Evolutionary conservation across 2,797 vertebrate genomes (phyloP).

Genomic region (Balearica regulorum): DNA sequence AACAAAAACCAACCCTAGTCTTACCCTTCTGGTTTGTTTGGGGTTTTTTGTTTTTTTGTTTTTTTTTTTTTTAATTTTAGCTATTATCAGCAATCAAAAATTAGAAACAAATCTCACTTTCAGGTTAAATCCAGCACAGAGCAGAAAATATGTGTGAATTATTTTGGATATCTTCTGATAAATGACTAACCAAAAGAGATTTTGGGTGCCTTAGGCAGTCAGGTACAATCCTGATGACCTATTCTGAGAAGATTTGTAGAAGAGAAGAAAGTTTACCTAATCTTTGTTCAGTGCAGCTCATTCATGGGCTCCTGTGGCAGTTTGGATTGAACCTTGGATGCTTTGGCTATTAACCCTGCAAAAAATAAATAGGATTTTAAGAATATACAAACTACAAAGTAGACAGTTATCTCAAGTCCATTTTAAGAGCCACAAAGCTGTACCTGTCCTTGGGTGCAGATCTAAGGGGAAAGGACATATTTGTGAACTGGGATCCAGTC

Average conservation of each 20-base stretch:
- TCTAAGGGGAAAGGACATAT: background rate
- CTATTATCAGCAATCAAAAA: background rate
- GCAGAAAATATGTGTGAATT: background rate
- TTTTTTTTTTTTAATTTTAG: background rate
- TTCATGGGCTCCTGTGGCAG: background rate
- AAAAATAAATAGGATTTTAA: background rate
- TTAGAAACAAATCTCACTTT: background rate
- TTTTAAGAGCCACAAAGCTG: background rate
- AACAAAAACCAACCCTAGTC: background rate
- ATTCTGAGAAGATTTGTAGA: background rate
- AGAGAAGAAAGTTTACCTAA: background rate
- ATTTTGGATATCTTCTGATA: background rate
- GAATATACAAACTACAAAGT: background rate
- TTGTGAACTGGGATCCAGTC: background rate
- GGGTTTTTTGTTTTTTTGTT: too few relatives aligned
- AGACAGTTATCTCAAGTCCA: background rate
- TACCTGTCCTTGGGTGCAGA: background rate
- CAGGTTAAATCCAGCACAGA: background rate
- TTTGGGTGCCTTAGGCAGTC: background rate
- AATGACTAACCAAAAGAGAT: background rate
- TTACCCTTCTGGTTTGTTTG: background rate
- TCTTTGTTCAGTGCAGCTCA: background rate
- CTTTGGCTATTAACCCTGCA: background rate
- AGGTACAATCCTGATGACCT: background rate
- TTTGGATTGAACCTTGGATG: background rate